Conservation (phyloP, 1,140 invertebrate genomes). For the Temnothorax nylanderi region DNA sequence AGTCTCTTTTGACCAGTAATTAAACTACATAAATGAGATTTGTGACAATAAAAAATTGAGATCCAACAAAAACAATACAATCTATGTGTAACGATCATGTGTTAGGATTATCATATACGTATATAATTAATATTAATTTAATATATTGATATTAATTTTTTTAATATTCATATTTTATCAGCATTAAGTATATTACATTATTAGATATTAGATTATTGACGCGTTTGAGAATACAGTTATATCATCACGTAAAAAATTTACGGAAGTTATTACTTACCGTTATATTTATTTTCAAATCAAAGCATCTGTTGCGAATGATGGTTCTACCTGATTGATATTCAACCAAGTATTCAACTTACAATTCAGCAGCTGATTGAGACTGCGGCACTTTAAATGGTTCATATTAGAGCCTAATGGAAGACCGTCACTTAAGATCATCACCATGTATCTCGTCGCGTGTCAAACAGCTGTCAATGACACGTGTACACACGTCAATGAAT, state of each 20-base stretch:
- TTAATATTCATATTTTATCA: background rate
- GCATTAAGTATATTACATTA: background rate
- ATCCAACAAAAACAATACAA: background rate
- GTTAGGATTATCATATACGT: background rate
- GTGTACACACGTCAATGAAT: constrained; percentile 50
- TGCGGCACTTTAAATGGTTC: constrained; percentile 25
- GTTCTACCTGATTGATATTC: constrained; percentile 20
- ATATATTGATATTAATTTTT: background rate
- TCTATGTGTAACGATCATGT: background rate
- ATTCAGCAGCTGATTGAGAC: constrained; percentile 15
- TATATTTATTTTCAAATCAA: background rate
- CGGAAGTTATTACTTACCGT: constrained; percentile 8
- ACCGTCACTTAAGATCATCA: background rate
- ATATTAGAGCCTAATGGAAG: background rate
- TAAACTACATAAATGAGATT: background rate
- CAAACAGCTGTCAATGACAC: constrained; percentile 31
- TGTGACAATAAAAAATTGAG: background rate
- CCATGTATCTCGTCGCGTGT: constrained; percentile 56
- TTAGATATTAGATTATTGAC: background rate
- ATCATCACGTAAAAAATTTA: background rate
- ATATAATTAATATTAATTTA: background rate
- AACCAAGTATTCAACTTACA: background rate
- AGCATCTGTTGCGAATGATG: background rate
- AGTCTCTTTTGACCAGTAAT: background rate
- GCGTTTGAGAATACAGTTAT: background rate